A percentile compares a stretch with the other conserved stretches of the same genome.
Conservation (phyloP, 2,797 vertebrate genomes). For the Alca torda region DNA sequence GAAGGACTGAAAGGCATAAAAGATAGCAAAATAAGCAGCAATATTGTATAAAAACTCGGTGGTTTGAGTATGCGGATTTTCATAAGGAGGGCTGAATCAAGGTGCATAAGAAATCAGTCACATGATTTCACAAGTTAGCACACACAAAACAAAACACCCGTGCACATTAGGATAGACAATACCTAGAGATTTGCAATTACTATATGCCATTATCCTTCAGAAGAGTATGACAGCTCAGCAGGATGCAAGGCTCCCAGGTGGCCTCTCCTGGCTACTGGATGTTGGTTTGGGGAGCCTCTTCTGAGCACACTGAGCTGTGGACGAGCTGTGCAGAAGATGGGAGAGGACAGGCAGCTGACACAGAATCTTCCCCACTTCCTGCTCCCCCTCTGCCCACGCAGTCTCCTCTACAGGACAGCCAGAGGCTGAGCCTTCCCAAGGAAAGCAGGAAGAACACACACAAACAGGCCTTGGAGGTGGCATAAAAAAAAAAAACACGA, state of each 20-base stretch:
- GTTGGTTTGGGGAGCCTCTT: neutral
- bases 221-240: neutral
- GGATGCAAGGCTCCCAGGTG: neutral
- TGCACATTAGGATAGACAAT: neutral
- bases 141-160: neutral
- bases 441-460: neutral
- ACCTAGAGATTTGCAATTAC: neutral
- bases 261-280: neutral
- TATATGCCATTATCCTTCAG: neutral
- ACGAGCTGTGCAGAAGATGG: neutral
- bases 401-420: fast-evolving
- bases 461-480: neutral
- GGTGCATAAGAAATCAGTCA: neutral
- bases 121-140: neutral
- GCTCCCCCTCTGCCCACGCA: neutral
- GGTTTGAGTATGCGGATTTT: neutral
- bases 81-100: neutral
- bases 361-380: fast-evolving
- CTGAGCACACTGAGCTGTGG: neutral
- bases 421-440: neutral
- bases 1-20: neutral
- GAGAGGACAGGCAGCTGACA: neutral
- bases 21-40: neutral
- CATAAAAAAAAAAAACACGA: neutral
- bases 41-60: neutral